Base-by-base conservation (phyloP, 2,888 invertebrate genomes). In the Platycheirus rosarum region DNA sequence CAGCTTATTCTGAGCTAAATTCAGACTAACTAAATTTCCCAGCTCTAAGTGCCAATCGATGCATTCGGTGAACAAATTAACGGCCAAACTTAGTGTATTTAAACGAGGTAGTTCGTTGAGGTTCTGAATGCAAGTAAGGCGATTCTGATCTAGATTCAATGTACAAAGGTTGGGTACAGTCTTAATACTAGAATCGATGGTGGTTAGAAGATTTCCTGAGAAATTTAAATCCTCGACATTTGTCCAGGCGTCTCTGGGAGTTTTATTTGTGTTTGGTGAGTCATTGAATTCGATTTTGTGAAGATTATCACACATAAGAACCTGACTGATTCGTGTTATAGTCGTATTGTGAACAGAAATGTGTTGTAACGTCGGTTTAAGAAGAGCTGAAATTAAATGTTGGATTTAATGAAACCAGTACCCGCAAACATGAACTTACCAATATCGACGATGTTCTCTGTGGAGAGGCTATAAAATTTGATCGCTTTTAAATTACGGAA, bases 21-120 rank as follows among this genome's bases (percentile, higher is more conserved):
- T 95, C 57, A 99, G 92, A 71, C 93, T 93, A n/a, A 95, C 93
- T 49, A 98, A 93, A 90, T 98, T 97, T 5, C 97, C 97, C 74
- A 98, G 92, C 89, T 95, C 95, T 4, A 94, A 93, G 89, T 97
- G 95, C 91, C 98, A 93, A 88, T 95, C 93, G 29, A 94, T 93
- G 85, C 97, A 94, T 3, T 93, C 89, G 0, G 91, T 89, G 86
- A 97, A 95, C 48, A 93, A 92, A 91, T 97, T 98, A 87, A 95
- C 94, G 0, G 95, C 95, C 18, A 98, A 90, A 86, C 96, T 95
- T 9, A 98, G 91, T 55, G 94, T 91, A 8, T 94, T 93, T 23
- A 98, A 91, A 70, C 95, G 93, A 63, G 96, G 95, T 37, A 98
- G 91, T 84, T 94, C 93, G 0, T 96, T 95, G 42, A 98, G 92